Conservation (phyloP, 2,888 invertebrate genomes). For the Cremastinae sp. region DNA sequence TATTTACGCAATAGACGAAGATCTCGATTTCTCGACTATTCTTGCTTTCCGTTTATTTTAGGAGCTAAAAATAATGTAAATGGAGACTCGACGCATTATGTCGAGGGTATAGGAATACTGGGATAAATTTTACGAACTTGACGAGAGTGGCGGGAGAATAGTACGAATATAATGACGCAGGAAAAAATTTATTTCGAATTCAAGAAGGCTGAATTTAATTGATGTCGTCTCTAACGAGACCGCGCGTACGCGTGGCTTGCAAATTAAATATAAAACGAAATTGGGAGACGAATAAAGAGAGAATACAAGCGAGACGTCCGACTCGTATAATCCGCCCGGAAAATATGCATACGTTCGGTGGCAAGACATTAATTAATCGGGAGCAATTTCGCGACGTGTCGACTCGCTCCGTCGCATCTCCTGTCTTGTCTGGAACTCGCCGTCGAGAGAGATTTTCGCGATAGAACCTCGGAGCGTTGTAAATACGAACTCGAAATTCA, state of each 20-base stretch:
- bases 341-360: slow-evolving; percentile 25
- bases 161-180: neutral
- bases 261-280: slow-evolving; percentile 23
- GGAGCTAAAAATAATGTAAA: no score
- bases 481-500: slow-evolving; percentile 26
- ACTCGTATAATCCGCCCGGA: slow-evolving; percentile 39
- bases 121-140: neutral
- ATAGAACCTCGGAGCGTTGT: slow-evolving; percentile 15
- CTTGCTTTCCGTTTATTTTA: no score
- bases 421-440: neutral
- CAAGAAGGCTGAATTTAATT: slow-evolving; percentile 39
- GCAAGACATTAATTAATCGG: slow-evolving; percentile 56
- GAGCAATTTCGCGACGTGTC: slow-evolving; percentile 51
- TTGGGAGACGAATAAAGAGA: neutral
- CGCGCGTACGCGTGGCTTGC: slow-evolving; percentile 23
- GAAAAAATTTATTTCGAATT: slow-evolving; percentile 18
- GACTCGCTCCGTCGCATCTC: no score
- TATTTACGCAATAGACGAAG: slow-evolving; percentile 25
- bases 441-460: slow-evolving; percentile 15
- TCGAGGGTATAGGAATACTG: slow-evolving; percentile 19
- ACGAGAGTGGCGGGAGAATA: no score
- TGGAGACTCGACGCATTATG: slow-evolving; percentile 4
- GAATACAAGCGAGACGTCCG: slow-evolving; percentile 14
- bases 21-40: neutral
- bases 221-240: slow-evolving; percentile 57